Base-by-base conservation (phyloP, 2,797 vertebrate species). In the Gadopsis bispinosus region DNA sequence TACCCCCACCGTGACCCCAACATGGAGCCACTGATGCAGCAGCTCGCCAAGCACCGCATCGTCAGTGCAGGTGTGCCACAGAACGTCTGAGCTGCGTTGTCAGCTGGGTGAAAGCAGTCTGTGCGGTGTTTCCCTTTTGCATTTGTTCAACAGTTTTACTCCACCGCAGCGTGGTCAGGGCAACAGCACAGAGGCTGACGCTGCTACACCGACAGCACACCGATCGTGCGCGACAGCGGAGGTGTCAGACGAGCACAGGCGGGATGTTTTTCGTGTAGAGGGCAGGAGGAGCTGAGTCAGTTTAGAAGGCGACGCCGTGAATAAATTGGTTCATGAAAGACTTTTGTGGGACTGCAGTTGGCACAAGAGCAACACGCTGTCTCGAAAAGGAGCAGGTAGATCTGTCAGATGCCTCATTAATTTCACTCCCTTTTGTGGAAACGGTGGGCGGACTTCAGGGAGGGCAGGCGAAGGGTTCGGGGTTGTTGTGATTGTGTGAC, bases 1-100 rank as follows among this genome's bases (percentile, higher is more conserved):
- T 97, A 96, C 67, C 77, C 91, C 13, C 93, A 94, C n/a, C 84
- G 0, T n/a, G 95, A 96, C 83, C 89, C 93, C 55, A 88, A 92
- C 83, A 79, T 94, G 87, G 86, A 81, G 4, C 5, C 13, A 0
- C 88, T 96, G 39, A 85, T 81, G 54, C 62, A 51, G 71, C 95
- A 97, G 77, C 88, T 96, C 43, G 91, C 93, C 75, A 93, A 80
- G 0, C 85, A 95, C 39, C 94, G 64, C 77, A 93, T 96, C 4
- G 5, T 95, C 87, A 93, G 94, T 56, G 94, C 95, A 5, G 95
- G 95, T 96, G 50, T 54, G 83, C 66, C 70, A 59, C 45, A 9
- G 41, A 22, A 56, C 26, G 0, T 45, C 43, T 17, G 4, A 39
- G 39, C 14, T 65, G 56, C 31, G 12, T 60, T 41, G 3, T 39